Evolutionary conservation across 1,140 invertebrate genomes (phyloP).

Genomic region (Galleria mellonella): DNA sequence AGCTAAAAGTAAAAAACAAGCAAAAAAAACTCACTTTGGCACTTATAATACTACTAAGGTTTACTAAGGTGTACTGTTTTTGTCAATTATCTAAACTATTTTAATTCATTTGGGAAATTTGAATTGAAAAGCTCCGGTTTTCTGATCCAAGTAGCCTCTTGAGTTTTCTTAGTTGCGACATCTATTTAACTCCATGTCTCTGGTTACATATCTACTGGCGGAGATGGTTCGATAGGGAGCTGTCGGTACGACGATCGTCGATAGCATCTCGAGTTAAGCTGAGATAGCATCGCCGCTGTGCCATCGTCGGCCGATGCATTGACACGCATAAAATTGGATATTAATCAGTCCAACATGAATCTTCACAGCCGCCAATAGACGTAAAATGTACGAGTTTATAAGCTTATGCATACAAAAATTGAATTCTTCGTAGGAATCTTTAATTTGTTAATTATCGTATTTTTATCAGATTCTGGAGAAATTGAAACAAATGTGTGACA

Average conservation of each 20-base stretch:
- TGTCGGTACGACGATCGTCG: slow-evolving; percentile 5
- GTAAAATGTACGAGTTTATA: background rate
- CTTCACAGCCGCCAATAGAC: slow-evolving; percentile 13
- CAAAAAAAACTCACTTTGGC: no score
- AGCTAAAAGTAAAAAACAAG: no score
- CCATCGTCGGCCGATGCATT: slow-evolving; percentile 19
- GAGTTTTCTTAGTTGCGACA: no score
- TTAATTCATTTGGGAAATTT: no score
- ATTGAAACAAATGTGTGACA: no score
- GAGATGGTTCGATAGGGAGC: slow-evolving; percentile 9
- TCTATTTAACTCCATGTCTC: no score
- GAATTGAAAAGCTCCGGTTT: no score
- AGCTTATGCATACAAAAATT: background rate
- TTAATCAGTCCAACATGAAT: slow-evolving; percentile 29
- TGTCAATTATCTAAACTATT: no score
- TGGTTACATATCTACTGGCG: background rate
- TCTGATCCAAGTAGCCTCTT: no score
- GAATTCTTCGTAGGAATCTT: background rate
- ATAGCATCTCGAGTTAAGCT: slow-evolving; percentile 23
- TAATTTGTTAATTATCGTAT: background rate
- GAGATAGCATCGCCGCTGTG: slow-evolving; percentile 24
- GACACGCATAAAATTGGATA: slow-evolving; percentile 41
- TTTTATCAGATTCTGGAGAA: no score
- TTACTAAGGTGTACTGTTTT: no score
- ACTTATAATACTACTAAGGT: no score